phyloP scores from a whole-genome alignment of 2,888 invertebrate species.

The Therioaphis trifolii region DNA sequence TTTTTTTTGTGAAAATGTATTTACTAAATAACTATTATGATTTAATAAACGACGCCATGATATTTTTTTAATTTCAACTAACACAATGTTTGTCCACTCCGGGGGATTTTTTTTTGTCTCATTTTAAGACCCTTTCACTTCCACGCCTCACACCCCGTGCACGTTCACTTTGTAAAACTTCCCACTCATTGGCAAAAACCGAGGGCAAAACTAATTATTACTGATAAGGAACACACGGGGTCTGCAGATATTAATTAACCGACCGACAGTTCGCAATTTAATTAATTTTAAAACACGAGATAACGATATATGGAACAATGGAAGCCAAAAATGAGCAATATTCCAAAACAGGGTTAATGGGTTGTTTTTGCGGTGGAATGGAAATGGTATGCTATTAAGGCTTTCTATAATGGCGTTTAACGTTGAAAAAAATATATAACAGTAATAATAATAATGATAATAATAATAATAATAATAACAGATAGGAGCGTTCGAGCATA shows the following conservation, averaged over 20 bases:
- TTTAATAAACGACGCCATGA: conserved; percentile 15
- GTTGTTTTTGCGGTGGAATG: conserved; percentile 46
- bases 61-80: conserved; percentile 11
- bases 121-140: conserved; percentile 24
- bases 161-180: conserved; percentile 47
- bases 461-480: conserved; percentile 14
- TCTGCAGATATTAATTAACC: conserved; percentile 57
- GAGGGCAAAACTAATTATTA: conserved; percentile 56
- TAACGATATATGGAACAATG: conserved; percentile 57
- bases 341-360: conserved; percentile 54
- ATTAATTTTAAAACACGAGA: conserved; percentile 62
- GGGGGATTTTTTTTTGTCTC: conserved; percentile 27
- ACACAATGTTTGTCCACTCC: conserved; percentile 30
- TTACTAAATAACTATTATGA: conserved; percentile 6
- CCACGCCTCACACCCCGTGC: neutral
- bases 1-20: neutral
- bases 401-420: conserved; percentile 49
- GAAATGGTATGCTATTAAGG: conserved; percentile 39
- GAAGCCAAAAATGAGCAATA: conserved; percentile 57
- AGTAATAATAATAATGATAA: neutral
- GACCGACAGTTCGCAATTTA: conserved; percentile 60
- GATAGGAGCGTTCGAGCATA: conserved; percentile 1
- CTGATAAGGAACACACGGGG: conserved; percentile 59
- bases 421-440: conserved; percentile 9
- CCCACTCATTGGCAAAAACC: conserved; percentile 38